Base-by-base conservation (phyloP, 1,140 invertebrate genomes). In the Achroia grisella region DNA sequence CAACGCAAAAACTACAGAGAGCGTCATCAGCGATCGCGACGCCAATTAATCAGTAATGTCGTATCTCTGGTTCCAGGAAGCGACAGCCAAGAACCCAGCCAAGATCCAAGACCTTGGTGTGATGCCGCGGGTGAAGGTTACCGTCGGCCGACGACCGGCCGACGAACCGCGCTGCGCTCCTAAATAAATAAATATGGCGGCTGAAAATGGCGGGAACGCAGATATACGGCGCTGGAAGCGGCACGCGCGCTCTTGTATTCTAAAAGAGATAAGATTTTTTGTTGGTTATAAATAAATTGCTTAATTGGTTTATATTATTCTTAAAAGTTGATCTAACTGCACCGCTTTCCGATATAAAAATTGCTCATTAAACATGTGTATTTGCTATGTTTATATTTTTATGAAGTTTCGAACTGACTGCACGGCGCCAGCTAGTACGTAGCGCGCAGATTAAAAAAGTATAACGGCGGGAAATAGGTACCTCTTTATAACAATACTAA, bases 151-250 rank as follows among this genome's bases (percentile, higher is more conserved):
- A 50, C 56, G 63, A 32, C 63, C 66, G 69, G 69, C 39, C 63
- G 58, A 62, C 62, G 69, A 71, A 65, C 69, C 42, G 44, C 33
- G 46, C 51, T 44, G 39, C 29, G 44, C 51, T 44, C 57, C 54
- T 62, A 67, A 71, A 71, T 69, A 66, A 62, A 66, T 62, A 69
- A 48, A 65, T 62, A 48, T 41, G 39, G 44, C 44, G 23, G 36
- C 11, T 44, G 36, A 44, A 44, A 48, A 43, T 46, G 48, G 17
- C 31, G 37, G 17, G 27, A 13, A 32, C 30, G 11, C 8, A 10
- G 23, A 29, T 11, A 4, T 11, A 27, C 15, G 9, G n/a, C 13
- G 31, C 48, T 61, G 46, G 64, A 62, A 50, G 48, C 35, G 58
- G 27, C 50, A 40, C 2, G 37, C 33, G 36, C 44, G 47, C 35